Evolutionary conservation across 2,888 invertebrate genomes (phyloP), one percentile per base, ranked within the genome.

Genomic region (Alentia gelatinosa): DNA sequence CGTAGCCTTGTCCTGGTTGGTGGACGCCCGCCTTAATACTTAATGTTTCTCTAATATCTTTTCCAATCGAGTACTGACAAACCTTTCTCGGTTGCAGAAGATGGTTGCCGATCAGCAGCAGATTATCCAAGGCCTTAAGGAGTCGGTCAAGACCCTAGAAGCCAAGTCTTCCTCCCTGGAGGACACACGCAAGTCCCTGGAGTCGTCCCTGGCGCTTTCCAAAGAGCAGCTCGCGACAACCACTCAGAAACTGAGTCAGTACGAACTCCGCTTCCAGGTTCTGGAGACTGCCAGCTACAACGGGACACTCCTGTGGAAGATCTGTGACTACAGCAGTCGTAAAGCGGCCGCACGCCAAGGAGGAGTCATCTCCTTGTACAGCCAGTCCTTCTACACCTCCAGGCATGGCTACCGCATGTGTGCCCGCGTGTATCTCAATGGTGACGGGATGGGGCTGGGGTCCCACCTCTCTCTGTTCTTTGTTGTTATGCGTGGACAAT

Each of bases 381-480:
- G 95, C 75, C 95, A 95, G 92, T 95, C 96, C 0, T 96, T 95
- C 92, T 95, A 95, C 92, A 94, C 95, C 0, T 93, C 94, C 79
- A 92, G 94, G 12, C 94, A 93, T 92, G 95, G 91, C 26, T 95
- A 95, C 92, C 95, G 95, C 88, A 95, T 95, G 95, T 95, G 95
- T 93, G 94, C 94, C 5, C 91, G 95, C 39, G 94, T 95, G 3
- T 95, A 95, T 83, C 92, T 95, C 15, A 95, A 95, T 92, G 95
- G 95, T 0, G 95, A 95, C 90, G 95, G 95, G 0, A 94, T 94
- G 93, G 95, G 95, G 9, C 94, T 94, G 79, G 93, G 93, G 0
- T 94, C 94, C 0, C 95, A 95, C 91, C 89, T 95, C 92, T 95
- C 95, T 0, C 91, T 95, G 30, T 95, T 95, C 93, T 95, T 95